Evolutionary conservation across 2,888 invertebrate species (phyloP), one percentile per base, ranked within the genome.

Genomic region (Cryptophagus acutangulus): DNA sequence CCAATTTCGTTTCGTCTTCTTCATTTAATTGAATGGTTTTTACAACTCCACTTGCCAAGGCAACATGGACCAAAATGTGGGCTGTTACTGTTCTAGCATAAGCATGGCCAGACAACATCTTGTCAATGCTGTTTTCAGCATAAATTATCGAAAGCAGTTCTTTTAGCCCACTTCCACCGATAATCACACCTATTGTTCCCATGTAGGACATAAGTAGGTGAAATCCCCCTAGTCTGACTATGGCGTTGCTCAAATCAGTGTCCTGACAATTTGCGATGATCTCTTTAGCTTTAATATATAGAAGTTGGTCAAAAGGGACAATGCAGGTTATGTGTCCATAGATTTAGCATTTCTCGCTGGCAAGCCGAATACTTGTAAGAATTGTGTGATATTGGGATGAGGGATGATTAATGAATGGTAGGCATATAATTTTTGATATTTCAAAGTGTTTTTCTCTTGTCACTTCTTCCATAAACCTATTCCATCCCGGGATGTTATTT

Each of bases 111-210:
- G 38, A 48, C 1, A 58, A 28, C 51, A 56, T 54, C 42, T 57
- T 51, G 17, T 58, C 54, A 39, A 54, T 24, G 26, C 48, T 49
- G 3, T 44, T 49, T 3, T 26, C 6, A 9, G 52, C 51, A 43
- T 48, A 50, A 14, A 48, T 40, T 4, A 51, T 38, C 6, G 6
- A 15, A 9, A 44, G 29, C n/a, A 41, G 10, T 44, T 66, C 62
- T 43, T 59, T 58, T 6, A 66, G 12, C 3, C 66, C 66, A 45
- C 63, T 66, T 36, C 65, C 62, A 26, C 48, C 41, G 65, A 67
- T 68, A 37, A 66, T 57, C 37, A 55, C 41, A 17, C 63, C 65
- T 16, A 67, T 59, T 17, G 54, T 34, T 40, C 61, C 62, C 10
- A 66, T 31, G 46, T 55, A 67, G 1, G 59, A 63, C 62, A 66